These are phyloP conservation scores for Labroides dimidiatus DNA, from an alignment of 2,797 vertebrate genomes.

Conservation along the genomic window DNA sequence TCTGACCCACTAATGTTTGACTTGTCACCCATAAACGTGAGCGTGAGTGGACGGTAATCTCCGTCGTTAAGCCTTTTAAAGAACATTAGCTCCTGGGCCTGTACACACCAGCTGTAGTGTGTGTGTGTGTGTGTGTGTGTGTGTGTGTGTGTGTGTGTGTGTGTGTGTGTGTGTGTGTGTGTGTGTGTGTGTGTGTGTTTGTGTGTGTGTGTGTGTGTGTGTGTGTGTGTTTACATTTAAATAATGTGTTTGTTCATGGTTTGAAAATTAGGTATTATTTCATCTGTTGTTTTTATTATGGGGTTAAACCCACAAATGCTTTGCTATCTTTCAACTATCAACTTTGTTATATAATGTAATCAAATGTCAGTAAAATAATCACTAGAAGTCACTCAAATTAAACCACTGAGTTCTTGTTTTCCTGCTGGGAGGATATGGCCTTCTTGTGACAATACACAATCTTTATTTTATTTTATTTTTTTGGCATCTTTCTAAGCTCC, in stretches of 20 bases:
- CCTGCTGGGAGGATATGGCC: neutral
- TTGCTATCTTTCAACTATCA: neutral
- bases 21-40: slow-evolving; percentile 66
- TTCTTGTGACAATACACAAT: slow-evolving; percentile 1
- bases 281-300: too few species aligned
- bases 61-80: slow-evolving; percentile 66
- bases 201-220: slow-evolving; percentile 14
- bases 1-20: slow-evolving; percentile 81
- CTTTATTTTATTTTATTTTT: too few species aligned
- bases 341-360: neutral
- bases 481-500: neutral
- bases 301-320: neutral
- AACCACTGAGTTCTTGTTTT: slow-evolving; percentile 14
- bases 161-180: too few species aligned
- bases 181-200: slow-evolving; percentile 15
- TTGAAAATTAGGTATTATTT: neutral
- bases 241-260: neutral
- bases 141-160: neutral
- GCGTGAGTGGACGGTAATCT: slow-evolving; percentile 67
- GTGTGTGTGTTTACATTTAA: neutral
- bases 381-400: neutral
- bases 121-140: slow-evolving; percentile 1
- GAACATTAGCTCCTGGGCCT: slow-evolving; percentile 70
- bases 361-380: neutral
- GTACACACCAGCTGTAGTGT: slow-evolving; percentile 60